These are phyloP conservation scores for Proterorhinus semilunaris DNA, from an alignment of 2,113 vertebrate genomes.

Conservation along the genomic window DNA sequence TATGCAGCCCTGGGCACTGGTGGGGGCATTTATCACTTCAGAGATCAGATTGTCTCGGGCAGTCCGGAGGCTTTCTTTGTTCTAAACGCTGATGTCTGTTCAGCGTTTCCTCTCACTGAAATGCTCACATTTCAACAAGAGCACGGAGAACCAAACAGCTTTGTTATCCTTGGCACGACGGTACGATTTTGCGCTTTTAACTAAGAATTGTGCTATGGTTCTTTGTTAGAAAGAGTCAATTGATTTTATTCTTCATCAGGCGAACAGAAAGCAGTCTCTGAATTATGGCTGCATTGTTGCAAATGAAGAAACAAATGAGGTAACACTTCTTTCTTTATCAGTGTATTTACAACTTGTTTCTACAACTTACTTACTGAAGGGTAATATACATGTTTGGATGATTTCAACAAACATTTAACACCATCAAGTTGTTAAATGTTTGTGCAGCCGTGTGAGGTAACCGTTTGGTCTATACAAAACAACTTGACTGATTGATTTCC, in stretches of 20 bases:
- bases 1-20: slow-evolving; percentile 92
- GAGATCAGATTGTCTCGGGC: slow-evolving; percentile 96
- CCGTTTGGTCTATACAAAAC: too few species aligned
- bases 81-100: slow-evolving; percentile 94
- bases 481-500: too few species aligned
- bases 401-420: too few species aligned
- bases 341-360: background rate
- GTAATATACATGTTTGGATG: too few species aligned
- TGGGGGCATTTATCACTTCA: slow-evolving; percentile 97
- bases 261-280: slow-evolving; percentile 94
- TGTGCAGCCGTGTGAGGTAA: too few species aligned
- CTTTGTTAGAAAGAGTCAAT: background rate
- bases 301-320: slow-evolving; percentile 87
- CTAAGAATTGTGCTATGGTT: background rate
- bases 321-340: slow-evolving; percentile 40
- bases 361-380: too few species aligned
- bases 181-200: slow-evolving; percentile 68
- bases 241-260: slow-evolving; percentile 66
- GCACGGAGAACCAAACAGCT: slow-evolving; percentile 79
- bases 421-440: too few species aligned
- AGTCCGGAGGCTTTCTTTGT: slow-evolving; percentile 92
- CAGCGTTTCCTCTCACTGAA: slow-evolving; percentile 88
- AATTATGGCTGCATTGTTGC: slow-evolving; percentile 98
- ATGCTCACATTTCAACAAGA: slow-evolving; percentile 87
- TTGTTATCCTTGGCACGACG: slow-evolving; percentile 94